Evolutionary conservation across 2,113 vertebrate species (phyloP).

Genomic region (Hyla sarda): DNA sequence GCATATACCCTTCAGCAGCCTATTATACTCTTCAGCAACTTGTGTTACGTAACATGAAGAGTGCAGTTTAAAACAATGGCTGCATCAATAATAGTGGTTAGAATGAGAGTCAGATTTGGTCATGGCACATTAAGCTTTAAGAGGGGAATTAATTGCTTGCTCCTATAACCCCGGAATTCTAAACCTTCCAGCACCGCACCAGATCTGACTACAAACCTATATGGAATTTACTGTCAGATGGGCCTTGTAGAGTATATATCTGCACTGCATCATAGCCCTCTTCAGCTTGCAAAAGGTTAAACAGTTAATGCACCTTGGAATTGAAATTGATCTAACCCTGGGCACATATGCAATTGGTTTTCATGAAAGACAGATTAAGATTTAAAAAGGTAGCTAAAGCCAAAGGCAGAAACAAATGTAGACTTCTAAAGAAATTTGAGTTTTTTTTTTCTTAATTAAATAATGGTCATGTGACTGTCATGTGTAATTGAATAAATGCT

Average conservation of each 20-base stretch:
- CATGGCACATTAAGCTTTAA: slow-evolving; percentile 52
- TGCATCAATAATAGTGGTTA: slow-evolving; percentile 43
- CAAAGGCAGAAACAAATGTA: slow-evolving; percentile 2
- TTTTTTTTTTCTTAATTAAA: neutral
- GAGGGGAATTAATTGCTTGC: slow-evolving; percentile 54
- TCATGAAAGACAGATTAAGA: slow-evolving; percentile 40
- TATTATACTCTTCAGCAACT: slow-evolving; percentile 3
- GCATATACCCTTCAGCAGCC: slow-evolving; percentile 19
- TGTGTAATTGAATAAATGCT: neutral
- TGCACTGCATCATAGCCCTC: slow-evolving; percentile 40
- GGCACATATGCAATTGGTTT: slow-evolving; percentile 42
- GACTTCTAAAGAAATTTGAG: neutral
- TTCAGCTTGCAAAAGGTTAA: slow-evolving; percentile 47
- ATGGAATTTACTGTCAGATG: slow-evolving; percentile 25
- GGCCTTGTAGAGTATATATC: slow-evolving; percentile 34
- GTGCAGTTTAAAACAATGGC: slow-evolving; percentile 23
- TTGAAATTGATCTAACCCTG: slow-evolving; percentile 58
- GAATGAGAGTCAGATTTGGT: slow-evolving; percentile 38
- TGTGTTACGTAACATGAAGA: slow-evolving; percentile 13
- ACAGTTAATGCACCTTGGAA: slow-evolving; percentile 55
- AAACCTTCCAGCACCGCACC: slow-evolving; percentile 4
- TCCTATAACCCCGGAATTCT: slow-evolving; percentile 41
- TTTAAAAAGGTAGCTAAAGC: slow-evolving; percentile 29
- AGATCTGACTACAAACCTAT: slow-evolving; percentile 8
- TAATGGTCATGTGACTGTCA: neutral